Conservation (phyloP, 1,140 invertebrate genomes). For the Ceratina calcarata region DNA sequence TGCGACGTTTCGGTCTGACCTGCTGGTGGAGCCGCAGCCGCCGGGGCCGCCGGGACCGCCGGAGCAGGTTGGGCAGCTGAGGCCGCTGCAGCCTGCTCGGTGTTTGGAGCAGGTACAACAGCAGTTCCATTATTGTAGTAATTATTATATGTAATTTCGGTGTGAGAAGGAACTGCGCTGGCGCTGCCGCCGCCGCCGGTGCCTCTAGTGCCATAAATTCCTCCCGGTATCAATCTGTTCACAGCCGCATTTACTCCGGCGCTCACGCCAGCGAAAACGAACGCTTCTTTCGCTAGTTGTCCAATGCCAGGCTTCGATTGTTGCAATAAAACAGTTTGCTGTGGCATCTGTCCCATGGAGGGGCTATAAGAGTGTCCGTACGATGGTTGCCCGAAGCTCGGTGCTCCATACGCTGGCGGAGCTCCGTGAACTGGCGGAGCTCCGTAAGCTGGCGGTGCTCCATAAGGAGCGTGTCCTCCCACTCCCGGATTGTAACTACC, state of each 20-base stretch:
- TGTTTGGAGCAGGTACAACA: slow-evolving; percentile 28
- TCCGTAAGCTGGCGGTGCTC: slow-evolving; percentile 42
- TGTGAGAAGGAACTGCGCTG: slow-evolving; percentile 57
- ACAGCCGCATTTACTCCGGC: slow-evolving; percentile 78
- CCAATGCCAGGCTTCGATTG: slow-evolving; percentile 74
- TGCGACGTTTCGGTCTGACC: slow-evolving; percentile 27
- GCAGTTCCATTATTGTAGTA: slow-evolving; percentile 73
- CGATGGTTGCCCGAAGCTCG: slow-evolving; percentile 48
- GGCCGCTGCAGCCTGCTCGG: slow-evolving; percentile 18
- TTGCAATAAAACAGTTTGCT: slow-evolving; percentile 70
- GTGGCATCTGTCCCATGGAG: slow-evolving; percentile 59
- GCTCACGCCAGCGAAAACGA: slow-evolving; percentile 77
- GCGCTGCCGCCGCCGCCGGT: slow-evolving; percentile 18
- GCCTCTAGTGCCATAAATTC: slow-evolving; percentile 72
- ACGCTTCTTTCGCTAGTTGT: slow-evolving; percentile 78
- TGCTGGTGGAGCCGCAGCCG: slow-evolving; percentile 24
- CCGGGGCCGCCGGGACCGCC: slow-evolving; percentile 5
- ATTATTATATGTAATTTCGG: slow-evolving; percentile 77
- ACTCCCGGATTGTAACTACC: slow-evolving; percentile 56
- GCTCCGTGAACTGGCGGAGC: slow-evolving; percentile 42
- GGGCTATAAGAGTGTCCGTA: slow-evolving; percentile 61
- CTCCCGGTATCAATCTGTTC: slow-evolving; percentile 75
- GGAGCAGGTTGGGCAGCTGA: slow-evolving; percentile 30
- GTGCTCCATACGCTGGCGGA: slow-evolving; percentile 4
- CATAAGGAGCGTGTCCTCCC: slow-evolving; percentile 38